Evolutionary conservation across 1,140 invertebrate species (phyloP).

Genomic region (Chrysopa pallens): DNA sequence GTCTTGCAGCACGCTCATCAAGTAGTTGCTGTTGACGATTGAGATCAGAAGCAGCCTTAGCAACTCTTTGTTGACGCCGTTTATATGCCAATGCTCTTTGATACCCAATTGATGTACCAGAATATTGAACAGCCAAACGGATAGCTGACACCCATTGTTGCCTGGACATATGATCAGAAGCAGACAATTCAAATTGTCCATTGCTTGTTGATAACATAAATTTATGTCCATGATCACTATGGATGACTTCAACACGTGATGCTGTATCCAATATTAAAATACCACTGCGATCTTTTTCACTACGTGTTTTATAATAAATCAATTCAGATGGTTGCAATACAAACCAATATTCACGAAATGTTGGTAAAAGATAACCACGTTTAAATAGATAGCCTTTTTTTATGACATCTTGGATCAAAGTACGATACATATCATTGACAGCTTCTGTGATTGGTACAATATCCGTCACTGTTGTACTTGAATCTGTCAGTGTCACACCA

Average conservation of each 20-base stretch:
- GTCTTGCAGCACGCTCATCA: constrained; percentile 42
- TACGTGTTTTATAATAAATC: constrained; percentile 52
- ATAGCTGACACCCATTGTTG: constrained; percentile 55
- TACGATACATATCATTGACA: constrained; percentile 54
- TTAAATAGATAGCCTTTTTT: constrained; percentile 63
- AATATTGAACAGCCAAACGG: constrained; percentile 46
- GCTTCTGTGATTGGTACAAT: constrained; percentile 44
- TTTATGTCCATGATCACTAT: constrained; percentile 23
- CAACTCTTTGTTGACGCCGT: constrained; percentile 35
- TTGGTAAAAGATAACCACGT: constrained; percentile 52
- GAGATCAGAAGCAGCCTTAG: constrained; percentile 31
- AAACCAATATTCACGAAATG: constrained; percentile 63
- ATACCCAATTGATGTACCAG: constrained; percentile 37
- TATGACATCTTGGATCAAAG: constrained; percentile 63
- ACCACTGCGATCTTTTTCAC: constrained; percentile 52
- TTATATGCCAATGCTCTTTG: constrained; percentile 41
- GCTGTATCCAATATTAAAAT: constrained; percentile 40
- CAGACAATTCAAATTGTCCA: constrained; percentile 46
- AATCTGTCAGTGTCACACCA: constrained; percentile 13
- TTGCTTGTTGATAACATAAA: constrained; percentile 44
- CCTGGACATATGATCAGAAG: constrained; percentile 44
- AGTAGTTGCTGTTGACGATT: constrained; percentile 35
- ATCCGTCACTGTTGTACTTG: constrained; percentile 24
- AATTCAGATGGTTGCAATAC: constrained; percentile 53
- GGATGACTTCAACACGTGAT: constrained; percentile 39